phyloP scores from a whole-genome alignment of 2,113 vertebrate species.

The Gallinago jamesoni region DNA sequence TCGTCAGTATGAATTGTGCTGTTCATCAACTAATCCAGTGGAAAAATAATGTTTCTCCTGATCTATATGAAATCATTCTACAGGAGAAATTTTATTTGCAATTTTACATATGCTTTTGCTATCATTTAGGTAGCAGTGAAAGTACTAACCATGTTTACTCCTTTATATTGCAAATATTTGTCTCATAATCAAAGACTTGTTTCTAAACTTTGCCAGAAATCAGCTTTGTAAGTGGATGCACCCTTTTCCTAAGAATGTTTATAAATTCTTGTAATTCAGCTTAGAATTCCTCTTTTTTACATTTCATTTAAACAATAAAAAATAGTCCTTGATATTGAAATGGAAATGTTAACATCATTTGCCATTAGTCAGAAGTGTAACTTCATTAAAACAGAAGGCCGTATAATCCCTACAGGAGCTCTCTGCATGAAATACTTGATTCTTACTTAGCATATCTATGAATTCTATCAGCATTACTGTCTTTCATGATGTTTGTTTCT shows the following conservation, averaged over 20 bases:
- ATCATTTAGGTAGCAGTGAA: not conserved
- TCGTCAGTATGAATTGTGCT: not conserved
- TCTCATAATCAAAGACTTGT: not conserved
- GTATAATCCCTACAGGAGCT: conserved; percentile 61
- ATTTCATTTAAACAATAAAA: not conserved
- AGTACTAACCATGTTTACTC: not conserved
- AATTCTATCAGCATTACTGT: conserved; percentile 71
- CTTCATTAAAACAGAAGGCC: conserved; percentile 68
- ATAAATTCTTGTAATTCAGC: not conserved
- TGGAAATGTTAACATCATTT: conserved; percentile 58
- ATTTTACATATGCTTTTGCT: not conserved
- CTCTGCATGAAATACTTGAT: conserved; percentile 68
- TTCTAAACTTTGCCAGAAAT: not conserved
- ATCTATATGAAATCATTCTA: not conserved
- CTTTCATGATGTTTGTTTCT: conserved; percentile 68
- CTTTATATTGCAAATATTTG: not conserved
- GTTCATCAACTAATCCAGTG: not conserved
- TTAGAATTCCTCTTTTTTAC: not conserved
- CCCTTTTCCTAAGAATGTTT: not conserved
- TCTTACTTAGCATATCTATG: conserved; percentile 70
- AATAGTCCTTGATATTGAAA: not conserved
- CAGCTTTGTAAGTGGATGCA: not conserved
- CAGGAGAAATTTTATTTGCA: not conserved
- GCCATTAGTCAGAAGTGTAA: conserved; percentile 65
- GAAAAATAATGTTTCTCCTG: not conserved